Percentiles rank a stretch among this genome's conserved stretches.
Conservation (phyloP, 2,888 invertebrate genomes). For the Hyposoter didymator region DNA sequence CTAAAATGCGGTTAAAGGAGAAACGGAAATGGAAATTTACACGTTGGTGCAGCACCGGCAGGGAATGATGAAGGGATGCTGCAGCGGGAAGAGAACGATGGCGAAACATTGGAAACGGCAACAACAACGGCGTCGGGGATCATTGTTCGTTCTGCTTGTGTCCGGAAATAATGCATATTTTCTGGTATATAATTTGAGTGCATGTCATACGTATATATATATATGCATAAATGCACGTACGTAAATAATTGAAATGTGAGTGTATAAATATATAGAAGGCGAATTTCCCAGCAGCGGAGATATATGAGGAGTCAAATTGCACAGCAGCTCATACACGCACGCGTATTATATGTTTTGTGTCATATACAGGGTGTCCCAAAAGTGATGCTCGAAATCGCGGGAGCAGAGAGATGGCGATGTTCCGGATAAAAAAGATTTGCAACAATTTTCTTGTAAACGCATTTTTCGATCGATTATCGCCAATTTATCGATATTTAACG, state of each 20-base stretch:
- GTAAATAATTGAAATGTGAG: conserved; percentile 1
- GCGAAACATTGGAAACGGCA: conserved; percentile 30
- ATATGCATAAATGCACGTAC: neutral
- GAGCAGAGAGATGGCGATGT: neutral
- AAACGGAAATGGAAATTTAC: conserved; percentile 53
- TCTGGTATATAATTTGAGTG: conserved; percentile 54
- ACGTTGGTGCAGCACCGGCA: conserved; percentile 1
- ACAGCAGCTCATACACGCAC: neutral
- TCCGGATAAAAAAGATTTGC: neutral
- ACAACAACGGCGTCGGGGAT: conserved; percentile 32
- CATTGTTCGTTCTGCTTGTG: conserved; percentile 45
- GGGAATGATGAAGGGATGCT: conserved; percentile 1
- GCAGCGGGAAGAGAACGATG: neutral
- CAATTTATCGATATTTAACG: neutral
- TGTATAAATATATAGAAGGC: conserved; percentile 14
- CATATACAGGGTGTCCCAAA: neutral
- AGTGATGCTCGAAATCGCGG: neutral
- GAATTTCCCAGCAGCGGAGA: neutral
- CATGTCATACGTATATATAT: conserved; percentile 10
- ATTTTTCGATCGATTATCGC: neutral
- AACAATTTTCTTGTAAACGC: neutral
- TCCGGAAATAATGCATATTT: conserved; percentile 63
- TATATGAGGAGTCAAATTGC: neutral
- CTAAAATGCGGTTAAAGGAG: conserved; percentile 4
- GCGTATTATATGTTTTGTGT: neutral